A percentile compares a stretch with the other conserved stretches of the same genome.
Conservation (phyloP, 2,797 vertebrate species). For the Rhabdomys pumilio region DNA sequence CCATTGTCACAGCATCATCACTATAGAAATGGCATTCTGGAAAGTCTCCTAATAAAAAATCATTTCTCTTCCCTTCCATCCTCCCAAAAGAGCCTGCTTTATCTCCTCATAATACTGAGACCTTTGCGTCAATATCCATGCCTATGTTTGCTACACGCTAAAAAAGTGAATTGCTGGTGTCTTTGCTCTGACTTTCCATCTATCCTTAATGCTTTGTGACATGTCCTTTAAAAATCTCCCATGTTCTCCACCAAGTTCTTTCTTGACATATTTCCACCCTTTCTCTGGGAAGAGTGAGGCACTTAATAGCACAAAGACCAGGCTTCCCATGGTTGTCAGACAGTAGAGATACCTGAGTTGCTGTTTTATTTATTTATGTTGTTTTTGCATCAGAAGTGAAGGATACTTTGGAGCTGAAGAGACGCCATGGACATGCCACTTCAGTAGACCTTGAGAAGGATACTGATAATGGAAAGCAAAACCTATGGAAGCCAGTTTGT, state of each 20-base stretch:
- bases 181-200: conserved; percentile 1
- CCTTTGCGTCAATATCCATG: neutral
- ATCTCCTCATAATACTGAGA: neutral
- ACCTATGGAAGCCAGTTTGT: neutral
- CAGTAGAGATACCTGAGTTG: neutral
- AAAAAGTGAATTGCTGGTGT: neutral
- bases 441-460: neutral
- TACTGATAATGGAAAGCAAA: fast-evolving
- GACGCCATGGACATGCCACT: neutral
- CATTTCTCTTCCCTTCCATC: neutral
- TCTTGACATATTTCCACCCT: neutral
- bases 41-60: neutral
- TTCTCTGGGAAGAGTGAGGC: neutral
- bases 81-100: neutral
- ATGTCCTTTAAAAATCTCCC: neutral
- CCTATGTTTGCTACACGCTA: neutral
- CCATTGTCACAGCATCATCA: neutral
- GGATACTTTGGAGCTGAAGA: neutral
- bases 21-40: neutral
- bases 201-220: neutral
- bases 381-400: neutral
- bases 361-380: neutral
- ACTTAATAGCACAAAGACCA: neutral
- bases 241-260: neutral
- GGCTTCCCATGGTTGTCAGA: neutral